These are phyloP conservation scores for Channa striata DNA, from an alignment of 2,797 vertebrate genomes.

Conservation along the genomic window DNA sequence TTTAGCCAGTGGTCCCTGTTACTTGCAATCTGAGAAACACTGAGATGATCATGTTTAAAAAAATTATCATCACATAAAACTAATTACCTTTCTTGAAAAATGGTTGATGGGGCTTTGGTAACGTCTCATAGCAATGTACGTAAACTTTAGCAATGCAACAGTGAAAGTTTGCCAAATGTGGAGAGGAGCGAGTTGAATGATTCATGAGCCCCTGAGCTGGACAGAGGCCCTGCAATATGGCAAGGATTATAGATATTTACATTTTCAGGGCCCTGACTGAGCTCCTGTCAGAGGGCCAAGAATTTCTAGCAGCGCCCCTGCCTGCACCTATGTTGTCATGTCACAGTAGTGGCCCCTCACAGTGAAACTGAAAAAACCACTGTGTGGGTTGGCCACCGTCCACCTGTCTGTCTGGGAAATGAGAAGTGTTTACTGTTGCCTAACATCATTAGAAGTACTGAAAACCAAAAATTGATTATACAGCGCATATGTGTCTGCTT, in stretches of 20 bases:
- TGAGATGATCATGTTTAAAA: background rate
- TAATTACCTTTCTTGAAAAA: background rate
- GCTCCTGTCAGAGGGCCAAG: constrained; percentile 56
- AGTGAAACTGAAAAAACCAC: constrained; percentile 21
- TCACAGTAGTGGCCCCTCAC: constrained; percentile 20
- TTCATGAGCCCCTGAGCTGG: constrained; percentile 42
- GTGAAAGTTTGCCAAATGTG: constrained; percentile 24
- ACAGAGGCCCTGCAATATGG: constrained; percentile 36
- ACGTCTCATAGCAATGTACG: background rate
- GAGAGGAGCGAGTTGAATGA: constrained; percentile 43
- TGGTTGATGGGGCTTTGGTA: background rate
- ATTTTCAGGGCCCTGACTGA: constrained; percentile 49
- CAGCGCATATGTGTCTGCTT: background rate
- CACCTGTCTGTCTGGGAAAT: constrained; percentile 23
- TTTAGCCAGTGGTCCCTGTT: background rate
- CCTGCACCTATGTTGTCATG: constrained; percentile 35
- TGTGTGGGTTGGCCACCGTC: background rate
- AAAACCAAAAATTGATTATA: background rate
- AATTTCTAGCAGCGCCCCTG: constrained; percentile 25
- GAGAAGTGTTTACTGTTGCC: constrained; percentile 13
- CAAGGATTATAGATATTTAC: constrained; percentile 58
- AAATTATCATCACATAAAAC: background rate
- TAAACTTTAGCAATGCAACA: constrained; percentile 23
- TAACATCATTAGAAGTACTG: constrained; percentile 1
- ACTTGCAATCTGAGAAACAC: background rate